Percentiles rank a stretch among this genome's conserved stretches.
Evolutionary conservation across 2,888 invertebrate genomes (phyloP).

Genomic region (Cancer borealis): DNA sequence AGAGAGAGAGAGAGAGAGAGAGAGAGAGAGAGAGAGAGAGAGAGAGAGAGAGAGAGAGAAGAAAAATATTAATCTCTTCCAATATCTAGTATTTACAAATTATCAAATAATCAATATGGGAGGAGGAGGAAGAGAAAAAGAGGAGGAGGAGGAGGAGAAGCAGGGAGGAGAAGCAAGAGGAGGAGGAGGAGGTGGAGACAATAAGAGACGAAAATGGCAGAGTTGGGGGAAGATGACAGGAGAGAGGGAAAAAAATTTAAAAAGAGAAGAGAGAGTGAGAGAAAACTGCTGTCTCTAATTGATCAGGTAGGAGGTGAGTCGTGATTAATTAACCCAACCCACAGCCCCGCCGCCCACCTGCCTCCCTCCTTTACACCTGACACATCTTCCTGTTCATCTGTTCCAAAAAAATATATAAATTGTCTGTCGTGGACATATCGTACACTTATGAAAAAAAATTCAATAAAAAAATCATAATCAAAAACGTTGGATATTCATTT

Average conservation of each 20-base stretch:
- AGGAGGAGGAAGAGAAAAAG: no score
- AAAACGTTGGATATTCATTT: neutral
- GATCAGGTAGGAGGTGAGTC: neutral
- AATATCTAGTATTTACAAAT: no score
- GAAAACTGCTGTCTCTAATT: neutral
- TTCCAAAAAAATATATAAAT: neutral
- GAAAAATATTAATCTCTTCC: no score
- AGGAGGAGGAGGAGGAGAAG: neutral
- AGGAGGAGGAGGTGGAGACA: neutral
- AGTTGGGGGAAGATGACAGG: no score
- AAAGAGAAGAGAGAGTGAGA: slow-evolving; percentile 11
- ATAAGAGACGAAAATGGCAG: neutral
- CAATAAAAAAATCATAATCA: neutral
- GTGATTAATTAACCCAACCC: neutral
- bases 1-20: no score
- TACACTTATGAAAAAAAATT: neutral
- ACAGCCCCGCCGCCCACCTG: neutral
- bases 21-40: no score
- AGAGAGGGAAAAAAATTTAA: neutral
- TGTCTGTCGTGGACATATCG: neutral
- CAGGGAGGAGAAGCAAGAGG: neutral
- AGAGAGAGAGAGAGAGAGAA: neutral
- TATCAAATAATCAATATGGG: no score
- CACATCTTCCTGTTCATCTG: neutral
- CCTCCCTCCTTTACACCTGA: neutral